These are phyloP conservation scores for Leptinotarsa rubiginosa DNA, from an alignment of 2,888 invertebrate species.

Conservation along the genomic window DNA sequence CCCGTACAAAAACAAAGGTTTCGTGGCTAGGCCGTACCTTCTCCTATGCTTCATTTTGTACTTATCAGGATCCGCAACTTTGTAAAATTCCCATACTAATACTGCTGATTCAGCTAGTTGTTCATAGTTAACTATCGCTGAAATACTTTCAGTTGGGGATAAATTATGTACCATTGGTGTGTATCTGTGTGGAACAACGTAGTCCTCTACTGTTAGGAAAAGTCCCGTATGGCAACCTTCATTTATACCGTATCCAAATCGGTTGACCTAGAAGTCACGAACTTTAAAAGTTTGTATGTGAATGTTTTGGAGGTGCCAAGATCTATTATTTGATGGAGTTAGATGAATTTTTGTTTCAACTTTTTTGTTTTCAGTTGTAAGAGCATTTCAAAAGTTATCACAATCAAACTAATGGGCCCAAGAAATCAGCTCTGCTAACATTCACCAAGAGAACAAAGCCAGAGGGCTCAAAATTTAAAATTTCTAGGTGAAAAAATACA, in stretches of 20 bases:
- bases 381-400: too few relatives aligned
- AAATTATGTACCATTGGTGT: slow-evolving; percentile 32
- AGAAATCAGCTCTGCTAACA: too few relatives aligned
- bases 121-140: slow-evolving; percentile 41
- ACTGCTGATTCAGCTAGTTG: slow-evolving; percentile 59
- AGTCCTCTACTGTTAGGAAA: slow-evolving; percentile 62
- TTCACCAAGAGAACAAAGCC: too few relatives aligned
- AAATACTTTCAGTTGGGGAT: slow-evolving; percentile 17
- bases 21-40: slow-evolving; percentile 66
- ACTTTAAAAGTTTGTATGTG: too few relatives aligned
- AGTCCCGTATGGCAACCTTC: slow-evolving; percentile 67
- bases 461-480: too few relatives aligned
- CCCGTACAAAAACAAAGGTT: slow-evolving; percentile 67
- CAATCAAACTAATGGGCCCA: too few relatives aligned
- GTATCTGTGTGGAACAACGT: slow-evolving; percentile 48
- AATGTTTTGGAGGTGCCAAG: too few relatives aligned
- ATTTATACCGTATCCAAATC: slow-evolving; percentile 66
- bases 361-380: too few relatives aligned
- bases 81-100: slow-evolving; percentile 59
- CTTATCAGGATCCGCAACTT: slow-evolving; percentile 42
- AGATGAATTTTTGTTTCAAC: too few relatives aligned
- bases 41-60: slow-evolving; percentile 61
- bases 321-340: too few relatives aligned
- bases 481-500: too few relatives aligned
- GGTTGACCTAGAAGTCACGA: slow-evolving; percentile 54